phyloP scores from a whole-genome alignment of 1,140 invertebrate genomes.

The Thaumatotibia leucotreta region DNA sequence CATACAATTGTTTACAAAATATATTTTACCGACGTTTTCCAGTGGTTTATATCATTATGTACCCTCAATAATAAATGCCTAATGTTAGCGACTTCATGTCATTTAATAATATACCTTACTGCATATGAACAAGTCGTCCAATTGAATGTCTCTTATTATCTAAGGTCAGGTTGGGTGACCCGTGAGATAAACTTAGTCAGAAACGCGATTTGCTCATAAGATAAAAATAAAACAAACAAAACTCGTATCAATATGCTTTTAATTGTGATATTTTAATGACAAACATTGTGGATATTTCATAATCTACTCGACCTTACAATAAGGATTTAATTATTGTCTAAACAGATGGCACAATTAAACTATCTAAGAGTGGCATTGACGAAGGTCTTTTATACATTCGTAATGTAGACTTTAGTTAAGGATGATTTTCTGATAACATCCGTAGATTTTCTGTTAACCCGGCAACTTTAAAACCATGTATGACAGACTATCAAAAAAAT shows the following conservation, averaged over 20 bases:
- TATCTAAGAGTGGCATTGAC: not conserved
- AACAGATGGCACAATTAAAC: slow-evolving; percentile 1
- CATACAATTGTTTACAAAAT: not conserved
- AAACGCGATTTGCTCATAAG: not conserved
- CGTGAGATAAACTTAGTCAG: not conserved
- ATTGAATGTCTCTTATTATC: not conserved
- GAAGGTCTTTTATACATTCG: not conserved
- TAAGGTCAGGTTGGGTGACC: not conserved
- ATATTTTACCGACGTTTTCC: not conserved
- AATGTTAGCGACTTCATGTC: not conserved
- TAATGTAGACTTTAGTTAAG: not conserved
- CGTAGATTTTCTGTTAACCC: not conserved
- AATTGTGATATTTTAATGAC: slow-evolving; percentile 2
- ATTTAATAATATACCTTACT: not conserved
- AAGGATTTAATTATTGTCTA: slow-evolving; percentile 5
- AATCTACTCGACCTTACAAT: not conserved
- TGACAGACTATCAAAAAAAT: no score
- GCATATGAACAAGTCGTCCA: not conserved
- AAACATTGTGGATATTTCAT: slow-evolving; percentile 1
- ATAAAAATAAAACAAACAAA: slow-evolving; percentile 7
- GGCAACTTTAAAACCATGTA: not conserved
- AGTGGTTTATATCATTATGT: not conserved
- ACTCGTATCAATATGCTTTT: slow-evolving; percentile 10
- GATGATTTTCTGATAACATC: not conserved
- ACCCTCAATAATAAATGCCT: not conserved